Percentiles rank a stretch among this genome's conserved stretches.
Evolutionary conservation across 2,797 vertebrate genomes (phyloP).

Genomic region (Ceyx erithaca): DNA sequence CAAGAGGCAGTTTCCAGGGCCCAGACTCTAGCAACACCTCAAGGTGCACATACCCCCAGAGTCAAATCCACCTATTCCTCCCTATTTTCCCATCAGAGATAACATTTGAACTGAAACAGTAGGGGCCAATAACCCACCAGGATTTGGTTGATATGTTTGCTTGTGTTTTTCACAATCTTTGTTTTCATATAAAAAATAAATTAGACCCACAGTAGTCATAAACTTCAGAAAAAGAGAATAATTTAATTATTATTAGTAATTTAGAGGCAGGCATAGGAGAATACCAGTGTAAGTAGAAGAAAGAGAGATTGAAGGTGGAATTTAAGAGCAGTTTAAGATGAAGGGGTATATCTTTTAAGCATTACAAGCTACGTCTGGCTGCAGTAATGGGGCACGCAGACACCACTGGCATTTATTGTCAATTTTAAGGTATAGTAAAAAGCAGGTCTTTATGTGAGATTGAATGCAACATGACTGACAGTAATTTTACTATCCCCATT

Average conservation of each 20-base stretch:
- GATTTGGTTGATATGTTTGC: not conserved
- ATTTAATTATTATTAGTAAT: not conserved
- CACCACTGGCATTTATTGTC: conserved; percentile 62
- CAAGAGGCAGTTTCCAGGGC: not conserved
- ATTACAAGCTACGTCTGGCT: conserved; percentile 9
- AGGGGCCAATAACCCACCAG: not conserved
- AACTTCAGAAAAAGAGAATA: not conserved
- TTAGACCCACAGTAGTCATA: not conserved
- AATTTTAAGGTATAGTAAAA: conserved; percentile 64
- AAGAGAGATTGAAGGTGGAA: not conserved
- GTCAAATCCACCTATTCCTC: not conserved
- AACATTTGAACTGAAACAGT: not conserved
- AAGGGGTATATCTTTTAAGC: conserved; percentile 4
- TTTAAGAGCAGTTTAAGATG: conserved; percentile 25
- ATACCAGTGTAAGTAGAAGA: not conserved
- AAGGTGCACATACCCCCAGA: not conserved
- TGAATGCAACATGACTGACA: conserved; percentile 64
- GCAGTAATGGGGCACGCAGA: conserved; percentile 42
- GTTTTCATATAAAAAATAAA: not conserved
- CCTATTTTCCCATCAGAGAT: not conserved
- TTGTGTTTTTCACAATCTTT: not conserved
- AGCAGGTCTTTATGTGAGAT: conserved; percentile 65
- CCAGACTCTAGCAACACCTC: not conserved
- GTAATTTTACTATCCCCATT: conserved; percentile 64
- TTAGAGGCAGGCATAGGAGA: not conserved